Evolutionary conservation across 2,113 vertebrate genomes (phyloP).

Genomic region (Brachyistius frenatus): DNA sequence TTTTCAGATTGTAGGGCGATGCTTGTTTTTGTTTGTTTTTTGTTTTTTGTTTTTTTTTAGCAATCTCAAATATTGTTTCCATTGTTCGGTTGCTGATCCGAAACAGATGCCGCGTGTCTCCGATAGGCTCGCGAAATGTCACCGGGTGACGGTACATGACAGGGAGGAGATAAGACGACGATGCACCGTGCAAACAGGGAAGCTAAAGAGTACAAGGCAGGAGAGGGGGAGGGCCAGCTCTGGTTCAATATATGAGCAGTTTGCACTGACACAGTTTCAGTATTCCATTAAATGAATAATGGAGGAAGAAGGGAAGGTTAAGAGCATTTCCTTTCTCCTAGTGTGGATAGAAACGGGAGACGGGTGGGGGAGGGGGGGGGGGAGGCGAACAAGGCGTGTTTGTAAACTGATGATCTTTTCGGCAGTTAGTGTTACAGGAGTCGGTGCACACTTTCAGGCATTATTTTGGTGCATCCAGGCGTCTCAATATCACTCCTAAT

Average conservation of each 20-base stretch:
- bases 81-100: conserved; percentile 20
- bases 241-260: conserved; percentile 27
- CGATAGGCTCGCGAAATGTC: conserved; percentile 19
- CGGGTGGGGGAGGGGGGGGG: neutral
- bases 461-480: conserved; percentile 20
- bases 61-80: neutral
- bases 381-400: neutral
- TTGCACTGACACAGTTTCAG: conserved; percentile 66
- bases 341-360: conserved; percentile 37
- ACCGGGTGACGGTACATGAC: conserved; percentile 5
- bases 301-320: conserved; percentile 50
- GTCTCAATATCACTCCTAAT: conserved; percentile 9
- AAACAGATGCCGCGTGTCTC: conserved; percentile 17
- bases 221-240: conserved; percentile 1
- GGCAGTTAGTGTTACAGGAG: neutral
- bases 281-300: conserved; percentile 73
- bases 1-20: too few species aligned
- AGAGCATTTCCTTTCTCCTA: conserved; percentile 43
- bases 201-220: conserved; percentile 8
- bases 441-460: neutral
- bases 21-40: neutral
- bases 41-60: neutral
- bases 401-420: neutral
- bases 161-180: conserved; percentile 14
- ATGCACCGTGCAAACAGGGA: neutral